Conservation (phyloP, 2,797 vertebrate species). For the Hirundo rustica region DNA sequence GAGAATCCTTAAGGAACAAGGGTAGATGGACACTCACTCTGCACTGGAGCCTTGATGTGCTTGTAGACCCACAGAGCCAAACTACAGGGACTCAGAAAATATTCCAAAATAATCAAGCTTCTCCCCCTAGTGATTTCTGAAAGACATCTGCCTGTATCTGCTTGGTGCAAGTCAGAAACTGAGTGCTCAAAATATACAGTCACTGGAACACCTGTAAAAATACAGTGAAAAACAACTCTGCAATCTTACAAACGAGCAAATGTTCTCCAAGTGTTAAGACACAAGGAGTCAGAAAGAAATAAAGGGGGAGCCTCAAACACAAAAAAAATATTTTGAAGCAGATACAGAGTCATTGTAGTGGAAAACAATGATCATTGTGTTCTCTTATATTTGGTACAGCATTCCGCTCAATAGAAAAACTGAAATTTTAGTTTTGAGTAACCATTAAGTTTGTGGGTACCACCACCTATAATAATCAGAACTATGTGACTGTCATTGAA, state of each 20-base stretch:
- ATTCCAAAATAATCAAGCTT: not conserved
- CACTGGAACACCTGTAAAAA: slow-evolving; percentile 34
- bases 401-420: slow-evolving; percentile 36
- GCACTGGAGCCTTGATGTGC: not conserved
- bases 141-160: not conserved
- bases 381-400: slow-evolving; percentile 24
- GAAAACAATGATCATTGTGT: not conserved
- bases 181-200: not conserved
- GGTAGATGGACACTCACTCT: not conserved
- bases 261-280: not conserved
- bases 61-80: not conserved
- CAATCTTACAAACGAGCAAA: not conserved
- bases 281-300: not conserved
- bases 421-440: slow-evolving; percentile 57
- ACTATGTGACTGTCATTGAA: slow-evolving; percentile 49
- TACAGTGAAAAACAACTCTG: slow-evolving; percentile 6
- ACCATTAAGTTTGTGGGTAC: slow-evolving; percentile 39
- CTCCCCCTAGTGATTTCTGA: not conserved
- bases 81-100: not conserved
- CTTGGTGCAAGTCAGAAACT: not conserved
- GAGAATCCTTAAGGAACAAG: not conserved
- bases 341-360: slow-evolving; percentile 7
- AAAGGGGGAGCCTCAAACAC: not conserved
- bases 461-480: slow-evolving; percentile 43
- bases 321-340: not conserved